A percentile compares a stretch with the other conserved stretches of the same genome.
Conservation (phyloP, 2,797 vertebrate species). For the Sciaenops ocellatus region DNA sequence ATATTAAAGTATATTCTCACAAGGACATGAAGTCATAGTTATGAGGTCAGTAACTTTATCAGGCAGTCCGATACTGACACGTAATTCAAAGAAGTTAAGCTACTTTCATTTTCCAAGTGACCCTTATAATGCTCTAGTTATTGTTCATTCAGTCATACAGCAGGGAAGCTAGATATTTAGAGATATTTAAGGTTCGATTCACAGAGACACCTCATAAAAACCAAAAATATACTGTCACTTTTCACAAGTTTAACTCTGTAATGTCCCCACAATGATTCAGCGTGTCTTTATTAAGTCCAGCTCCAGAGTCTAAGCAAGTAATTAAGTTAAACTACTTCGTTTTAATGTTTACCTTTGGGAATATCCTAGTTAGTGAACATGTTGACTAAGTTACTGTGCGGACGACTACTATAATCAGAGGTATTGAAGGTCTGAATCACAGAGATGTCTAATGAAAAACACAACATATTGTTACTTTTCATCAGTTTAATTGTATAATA, state of each 20-base stretch:
- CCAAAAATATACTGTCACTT: not conserved
- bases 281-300: not conserved
- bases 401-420: not conserved
- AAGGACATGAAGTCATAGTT: not conserved
- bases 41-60: constrained; percentile 6
- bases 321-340: not conserved
- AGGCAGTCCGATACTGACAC: not conserved
- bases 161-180: not conserved
- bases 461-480: not conserved
- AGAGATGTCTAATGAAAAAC: not conserved
- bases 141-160: not conserved
- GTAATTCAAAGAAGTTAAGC: constrained; percentile 1
- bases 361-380: not conserved
- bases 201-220: not conserved
- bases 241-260: not conserved
- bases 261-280: not conserved
- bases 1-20: constrained; percentile 2
- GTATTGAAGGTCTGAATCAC: not conserved
- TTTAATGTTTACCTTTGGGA: constrained; percentile 1
- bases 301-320: no score
- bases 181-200: not conserved
- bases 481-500: not conserved
- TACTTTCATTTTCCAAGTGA: constrained; percentile 14
- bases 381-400: not conserved
- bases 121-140: not conserved